Conservation (phyloP, 2,113 vertebrate species). For the Odocoileus hemionus region DNA sequence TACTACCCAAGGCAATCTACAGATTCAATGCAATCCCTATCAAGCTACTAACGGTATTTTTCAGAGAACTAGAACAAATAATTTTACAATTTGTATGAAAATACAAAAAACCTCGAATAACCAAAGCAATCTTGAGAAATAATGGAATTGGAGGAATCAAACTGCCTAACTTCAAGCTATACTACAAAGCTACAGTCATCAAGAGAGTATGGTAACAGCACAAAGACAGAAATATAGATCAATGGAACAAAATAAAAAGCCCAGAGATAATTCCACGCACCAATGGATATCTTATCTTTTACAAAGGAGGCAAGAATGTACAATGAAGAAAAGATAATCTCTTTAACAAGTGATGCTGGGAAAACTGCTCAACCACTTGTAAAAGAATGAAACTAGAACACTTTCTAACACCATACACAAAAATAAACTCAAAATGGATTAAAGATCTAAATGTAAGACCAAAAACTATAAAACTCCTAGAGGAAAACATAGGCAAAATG, state of each 20-base stretch:
- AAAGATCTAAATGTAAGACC: no score
- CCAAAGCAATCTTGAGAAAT: background rate
- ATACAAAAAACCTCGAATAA: background rate
- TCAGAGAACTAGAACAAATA: background rate
- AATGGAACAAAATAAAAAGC: background rate
- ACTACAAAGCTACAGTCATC: background rate
- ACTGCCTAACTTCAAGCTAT: background rate
- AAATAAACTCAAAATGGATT: no score
- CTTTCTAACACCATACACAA: no score
- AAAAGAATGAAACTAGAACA: no score
- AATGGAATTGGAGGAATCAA: background rate
- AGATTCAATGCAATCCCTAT: background rate
- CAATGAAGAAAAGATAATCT: no score
- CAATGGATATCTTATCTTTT: no score
- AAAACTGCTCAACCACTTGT: no score
- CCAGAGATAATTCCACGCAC: no score
- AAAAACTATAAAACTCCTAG: no score
- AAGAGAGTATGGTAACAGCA: background rate
- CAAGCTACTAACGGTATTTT: background rate
- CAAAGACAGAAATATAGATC: background rate
- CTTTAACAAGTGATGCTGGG: no score
- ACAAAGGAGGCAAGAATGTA: no score
- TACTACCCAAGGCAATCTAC: background rate
- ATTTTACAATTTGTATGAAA: background rate
- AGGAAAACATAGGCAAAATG: no score